Evolutionary conservation across 2,797 vertebrate species (phyloP).

Genomic region (Hapalemur alaotrensis): DNA sequence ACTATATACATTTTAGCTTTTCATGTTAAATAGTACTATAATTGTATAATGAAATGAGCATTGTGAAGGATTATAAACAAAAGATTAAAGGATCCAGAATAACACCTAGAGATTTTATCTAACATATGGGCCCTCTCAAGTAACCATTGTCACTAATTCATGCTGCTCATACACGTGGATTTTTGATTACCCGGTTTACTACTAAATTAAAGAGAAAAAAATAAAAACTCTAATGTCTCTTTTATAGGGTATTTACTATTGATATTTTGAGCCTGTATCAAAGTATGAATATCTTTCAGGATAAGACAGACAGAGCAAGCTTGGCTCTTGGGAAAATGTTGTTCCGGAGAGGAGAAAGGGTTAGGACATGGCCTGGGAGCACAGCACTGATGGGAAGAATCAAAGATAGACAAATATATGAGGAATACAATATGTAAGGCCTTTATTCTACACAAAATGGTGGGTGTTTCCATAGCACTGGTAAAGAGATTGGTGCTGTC

Average conservation of each 20-base stretch:
- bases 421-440: neutral
- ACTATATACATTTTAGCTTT: neutral
- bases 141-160: neutral
- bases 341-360: neutral
- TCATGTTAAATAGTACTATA: neutral
- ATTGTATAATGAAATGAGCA: neutral
- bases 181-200: neutral
- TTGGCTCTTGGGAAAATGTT: neutral
- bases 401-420: neutral
- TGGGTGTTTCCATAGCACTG: neutral
- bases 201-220: neutral
- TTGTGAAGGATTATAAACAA: neutral
- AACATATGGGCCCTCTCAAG: neutral
- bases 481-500: neutral
- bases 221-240: neutral
- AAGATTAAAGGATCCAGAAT: neutral
- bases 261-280: neutral
- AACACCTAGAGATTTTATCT: neutral
- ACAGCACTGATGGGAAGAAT: neutral
- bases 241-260: neutral
- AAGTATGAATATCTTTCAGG: neutral
- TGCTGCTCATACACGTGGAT: neutral
- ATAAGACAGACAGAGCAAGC: neutral
- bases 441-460: neutral
- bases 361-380: neutral